Base-by-base conservation (phyloP, 2,113 vertebrate genomes). In the Cyphomyrus plagiostoma region DNA sequence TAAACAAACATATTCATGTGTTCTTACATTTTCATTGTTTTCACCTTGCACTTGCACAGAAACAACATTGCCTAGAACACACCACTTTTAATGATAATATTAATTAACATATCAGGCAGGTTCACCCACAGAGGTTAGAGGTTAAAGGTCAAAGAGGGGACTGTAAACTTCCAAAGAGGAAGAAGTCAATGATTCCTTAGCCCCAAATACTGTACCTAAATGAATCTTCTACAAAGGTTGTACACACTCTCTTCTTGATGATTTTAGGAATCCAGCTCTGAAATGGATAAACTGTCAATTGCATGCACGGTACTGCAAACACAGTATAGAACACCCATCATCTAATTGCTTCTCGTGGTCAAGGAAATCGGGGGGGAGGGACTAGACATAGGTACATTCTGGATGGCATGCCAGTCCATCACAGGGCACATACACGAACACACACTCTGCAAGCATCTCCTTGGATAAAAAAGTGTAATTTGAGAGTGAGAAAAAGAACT, bases 171-270 rank as follows among this genome's bases (percentile, higher is more conserved):
- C 74, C 35, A 35, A 19, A 39, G 70, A 19, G 74, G 17, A 42
- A 19, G 15, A 42, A 17, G 35, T 80, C 74, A 80, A 19, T 42
- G 35, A 80, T 80, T 42, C 35, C 74, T 80, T 80, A 80, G 15
- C 26, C 35, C 42, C 42, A 2, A 19, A 30, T 5, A 15, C 35
- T 26, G 88, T 93, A 96, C 95, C 95, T 95, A 86, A 82, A 93
- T 4, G 95, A 93, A 89, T 97, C 96, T 5, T 95, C 97, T 35
- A 98, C 96, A 92, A 97, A 98, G 15, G 97, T 95, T 9, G 96
- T 96, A 92, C 97, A 98, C 4, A 94, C 94, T 95, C 97, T 96
- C 92, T 97, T 98, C 94, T 96, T 97, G 92, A 97, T 95, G 89
- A 96, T 93, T 92, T 95, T 95, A 56, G 97, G 95, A 87, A 98